Conservation (phyloP, 2,797 vertebrate genomes). For the Nasua narica region DNA sequence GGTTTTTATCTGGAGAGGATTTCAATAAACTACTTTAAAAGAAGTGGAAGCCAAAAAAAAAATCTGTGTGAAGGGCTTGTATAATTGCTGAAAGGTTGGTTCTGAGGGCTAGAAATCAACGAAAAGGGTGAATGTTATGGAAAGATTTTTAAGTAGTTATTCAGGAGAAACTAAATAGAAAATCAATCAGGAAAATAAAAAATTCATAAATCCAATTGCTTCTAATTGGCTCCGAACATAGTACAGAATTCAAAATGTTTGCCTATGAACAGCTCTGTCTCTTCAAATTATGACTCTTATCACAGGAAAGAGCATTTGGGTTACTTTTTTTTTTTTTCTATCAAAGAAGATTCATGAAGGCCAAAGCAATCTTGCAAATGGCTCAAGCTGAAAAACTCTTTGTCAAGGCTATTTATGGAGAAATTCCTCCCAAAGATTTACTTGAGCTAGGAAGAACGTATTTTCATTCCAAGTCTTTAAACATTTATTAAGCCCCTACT, state of each 20-base stretch:
- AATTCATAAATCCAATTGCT: constrained; percentile 78
- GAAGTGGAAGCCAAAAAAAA: constrained; percentile 63
- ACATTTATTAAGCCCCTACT: constrained; percentile 38
- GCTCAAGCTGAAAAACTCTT: constrained; percentile 47
- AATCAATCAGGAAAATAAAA: constrained; percentile 80
- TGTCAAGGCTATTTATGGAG: constrained; percentile 28
- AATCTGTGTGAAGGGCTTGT: constrained; percentile 53
- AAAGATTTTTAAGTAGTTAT: constrained; percentile 75
- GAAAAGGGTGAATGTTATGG: constrained; percentile 66
- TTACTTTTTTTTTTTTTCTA: constrained; percentile 7
- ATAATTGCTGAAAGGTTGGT: constrained; percentile 71
- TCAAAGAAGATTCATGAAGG: constrained; percentile 62
- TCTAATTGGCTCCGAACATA: constrained; percentile 75
- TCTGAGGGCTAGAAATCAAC: constrained; percentile 70
- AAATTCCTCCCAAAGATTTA: constrained; percentile 36
- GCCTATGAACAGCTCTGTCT: constrained; percentile 43
- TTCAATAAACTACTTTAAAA: constrained; percentile 78
- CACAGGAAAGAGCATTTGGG: constrained; percentile 53
- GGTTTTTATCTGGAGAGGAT: constrained; percentile 74
- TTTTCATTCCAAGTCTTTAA: constrained; percentile 53
- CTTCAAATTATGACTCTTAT: constrained; percentile 64
- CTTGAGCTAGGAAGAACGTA: not conserved
- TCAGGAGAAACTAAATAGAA: constrained; percentile 75
- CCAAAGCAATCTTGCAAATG: constrained; percentile 42
- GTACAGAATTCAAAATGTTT: constrained; percentile 70